Evolutionary conservation across 2,888 invertebrate genomes (phyloP).

Genomic region (Orchestes rusci): DNA sequence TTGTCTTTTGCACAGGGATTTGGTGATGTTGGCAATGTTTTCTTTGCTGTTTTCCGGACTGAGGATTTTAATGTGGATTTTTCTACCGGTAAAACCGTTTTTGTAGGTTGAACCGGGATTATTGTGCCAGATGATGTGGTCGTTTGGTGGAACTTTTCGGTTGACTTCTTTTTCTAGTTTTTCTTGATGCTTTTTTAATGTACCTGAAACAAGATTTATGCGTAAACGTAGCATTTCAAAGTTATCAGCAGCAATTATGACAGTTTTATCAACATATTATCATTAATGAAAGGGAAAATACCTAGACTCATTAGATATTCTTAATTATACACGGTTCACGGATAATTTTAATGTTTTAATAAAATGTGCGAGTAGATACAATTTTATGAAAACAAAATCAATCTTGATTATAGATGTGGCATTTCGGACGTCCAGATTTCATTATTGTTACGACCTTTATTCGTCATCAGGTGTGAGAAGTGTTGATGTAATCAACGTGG

Average conservation of each 20-base stretch:
- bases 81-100: conserved; percentile 48
- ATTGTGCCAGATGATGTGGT: conserved; percentile 40
- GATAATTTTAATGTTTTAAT: too few species aligned
- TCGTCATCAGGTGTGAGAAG: too few species aligned
- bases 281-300: too few species aligned
- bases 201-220: conserved; percentile 42
- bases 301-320: too few species aligned
- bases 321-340: too few species aligned
- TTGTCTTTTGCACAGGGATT: conserved; percentile 39
- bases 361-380: too few species aligned
- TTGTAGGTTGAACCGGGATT: conserved; percentile 48
- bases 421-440: too few species aligned
- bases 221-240: not conserved
- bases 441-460: too few species aligned
- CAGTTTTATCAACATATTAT: not conserved
- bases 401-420: too few species aligned
- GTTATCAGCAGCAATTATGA: not conserved
- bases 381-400: too few species aligned
- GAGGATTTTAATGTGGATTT: conserved; percentile 54
- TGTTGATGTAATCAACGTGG: too few species aligned
- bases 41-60: conserved; percentile 48
- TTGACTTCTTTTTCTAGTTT: conserved; percentile 51
- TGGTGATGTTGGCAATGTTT: conserved; percentile 47
- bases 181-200: conserved; percentile 50
- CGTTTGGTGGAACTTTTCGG: conserved; percentile 45